Evolutionary conservation across 2,888 invertebrate species (phyloP).

Genomic region (Epinotia bilunana): DNA sequence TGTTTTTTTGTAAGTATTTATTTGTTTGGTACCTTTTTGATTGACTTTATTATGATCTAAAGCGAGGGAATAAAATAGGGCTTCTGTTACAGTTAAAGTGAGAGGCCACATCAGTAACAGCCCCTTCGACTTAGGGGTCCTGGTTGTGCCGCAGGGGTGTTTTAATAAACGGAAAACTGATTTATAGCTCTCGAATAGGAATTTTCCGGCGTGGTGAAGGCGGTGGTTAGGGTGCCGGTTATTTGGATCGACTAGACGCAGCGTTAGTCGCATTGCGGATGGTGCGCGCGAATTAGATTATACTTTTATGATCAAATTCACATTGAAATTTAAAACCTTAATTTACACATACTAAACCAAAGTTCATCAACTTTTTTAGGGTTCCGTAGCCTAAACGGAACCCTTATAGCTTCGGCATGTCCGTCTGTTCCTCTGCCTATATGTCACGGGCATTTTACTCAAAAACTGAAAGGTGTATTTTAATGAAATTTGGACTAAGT

Average conservation of each 20-base stretch:
- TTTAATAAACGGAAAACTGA: slow-evolving; percentile 79
- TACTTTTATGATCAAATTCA: background rate
- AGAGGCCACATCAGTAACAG: slow-evolving; percentile 2
- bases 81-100: background rate
- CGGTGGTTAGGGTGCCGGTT: slow-evolving; percentile 52
- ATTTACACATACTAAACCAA: no score
- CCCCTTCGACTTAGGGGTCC: slow-evolving; percentile 53
- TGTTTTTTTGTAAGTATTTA: no score
- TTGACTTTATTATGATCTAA: no score
- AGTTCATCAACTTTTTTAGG: no score
- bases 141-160: slow-evolving; percentile 64
- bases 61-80: no score
- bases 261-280: slow-evolving; percentile 19
- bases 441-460: no score
- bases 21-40: no score
- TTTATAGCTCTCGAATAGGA: slow-evolving; percentile 73
- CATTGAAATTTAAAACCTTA: background rate
- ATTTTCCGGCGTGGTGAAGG: slow-evolving; percentile 64
- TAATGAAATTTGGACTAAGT: no score
- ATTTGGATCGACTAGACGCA: slow-evolving; percentile 1
- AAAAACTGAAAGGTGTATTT: no score
- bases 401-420: no score
- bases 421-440: no score
- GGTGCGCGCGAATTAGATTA: background rate
- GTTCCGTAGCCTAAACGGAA: no score